Percentiles rank a stretch among this genome's conserved stretches.
phyloP scores from a whole-genome alignment of 1,140 invertebrate species.

The Thaumatotibia leucotreta region DNA sequence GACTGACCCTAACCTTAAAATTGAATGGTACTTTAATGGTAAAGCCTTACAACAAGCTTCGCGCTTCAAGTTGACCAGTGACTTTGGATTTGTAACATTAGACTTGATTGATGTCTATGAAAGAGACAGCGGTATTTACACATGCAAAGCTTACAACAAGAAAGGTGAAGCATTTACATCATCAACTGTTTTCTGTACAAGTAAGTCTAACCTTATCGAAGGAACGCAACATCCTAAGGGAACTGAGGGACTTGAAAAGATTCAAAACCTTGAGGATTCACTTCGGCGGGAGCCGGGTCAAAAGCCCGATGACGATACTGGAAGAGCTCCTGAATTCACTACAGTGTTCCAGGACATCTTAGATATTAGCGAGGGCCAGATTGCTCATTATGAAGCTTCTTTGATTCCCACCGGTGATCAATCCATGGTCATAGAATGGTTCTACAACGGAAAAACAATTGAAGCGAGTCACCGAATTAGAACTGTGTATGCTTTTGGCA shows the following conservation, averaged over 20 bases:
- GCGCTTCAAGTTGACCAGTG: conserved; percentile 90
- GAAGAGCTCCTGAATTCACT: conserved; percentile 91
- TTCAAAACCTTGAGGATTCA: conserved; percentile 93
- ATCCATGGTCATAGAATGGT: conserved; percentile 98
- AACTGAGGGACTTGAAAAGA: conserved; percentile 91
- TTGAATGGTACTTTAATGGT: conserved; percentile 96
- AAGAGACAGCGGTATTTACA: conserved; percentile 96
- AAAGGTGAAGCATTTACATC: conserved; percentile 94
- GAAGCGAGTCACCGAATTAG: conserved; percentile 93
- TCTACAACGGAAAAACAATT: conserved; percentile 93
- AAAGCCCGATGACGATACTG: conserved; percentile 83
- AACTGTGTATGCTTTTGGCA: conserved; percentile 95
- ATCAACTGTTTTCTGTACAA: conserved; percentile 89
- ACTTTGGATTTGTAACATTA: conserved; percentile 95
- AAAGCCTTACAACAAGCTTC: conserved; percentile 90
- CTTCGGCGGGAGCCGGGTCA: conserved; percentile 83
- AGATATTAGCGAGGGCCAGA: conserved; percentile 91
- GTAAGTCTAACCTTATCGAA: conserved; percentile 90
- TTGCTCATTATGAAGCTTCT: conserved; percentile 96
- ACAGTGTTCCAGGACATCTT: conserved; percentile 89
- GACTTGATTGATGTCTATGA: conserved; percentile 93
- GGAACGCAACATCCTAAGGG: conserved; percentile 95
- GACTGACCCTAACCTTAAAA: conserved; percentile 96
- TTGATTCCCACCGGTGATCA: conserved; percentile 96
- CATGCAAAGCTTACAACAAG: conserved; percentile 91